Evolutionary conservation across 2,797 vertebrate genomes (phyloP).

Genomic region (Scolopax rusticola): DNA sequence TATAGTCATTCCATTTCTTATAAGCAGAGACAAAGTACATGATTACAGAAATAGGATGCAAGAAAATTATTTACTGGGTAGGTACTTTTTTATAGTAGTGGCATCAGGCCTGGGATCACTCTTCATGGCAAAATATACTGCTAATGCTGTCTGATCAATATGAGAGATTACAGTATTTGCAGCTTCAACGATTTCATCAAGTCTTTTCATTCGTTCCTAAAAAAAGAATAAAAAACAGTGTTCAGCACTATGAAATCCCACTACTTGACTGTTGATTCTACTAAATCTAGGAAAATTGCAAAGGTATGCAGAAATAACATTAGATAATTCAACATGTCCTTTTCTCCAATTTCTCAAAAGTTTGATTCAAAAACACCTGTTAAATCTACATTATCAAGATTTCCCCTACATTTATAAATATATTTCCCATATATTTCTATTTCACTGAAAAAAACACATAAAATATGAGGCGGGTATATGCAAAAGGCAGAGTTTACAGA

Average conservation of each 20-base stretch:
- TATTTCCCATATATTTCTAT: too few species aligned
- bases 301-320: not conserved
- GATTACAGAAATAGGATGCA: conserved; percentile 80
- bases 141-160: conserved; percentile 94
- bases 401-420: not conserved
- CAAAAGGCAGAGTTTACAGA: not conserved
- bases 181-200: conserved; percentile 89
- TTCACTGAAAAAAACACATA: not conserved
- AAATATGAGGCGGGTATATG: not conserved
- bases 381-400: not conserved
- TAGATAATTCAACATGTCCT: not conserved
- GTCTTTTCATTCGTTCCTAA: conserved; percentile 92
- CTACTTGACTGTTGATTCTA: not conserved
- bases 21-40: conserved; percentile 25
- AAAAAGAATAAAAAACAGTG: not conserved
- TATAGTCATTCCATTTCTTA: not conserved
- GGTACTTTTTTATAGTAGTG: conserved; percentile 95
- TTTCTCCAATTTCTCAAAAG: not conserved
- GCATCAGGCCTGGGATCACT: conserved; percentile 96
- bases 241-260: not conserved
- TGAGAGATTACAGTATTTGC: conserved; percentile 91
- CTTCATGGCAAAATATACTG: conserved; percentile 96
- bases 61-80: conserved; percentile 87
- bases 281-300: not conserved
- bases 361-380: not conserved